Conservation (phyloP, 2,888 invertebrate species). For the Rhagonycha lutea region DNA sequence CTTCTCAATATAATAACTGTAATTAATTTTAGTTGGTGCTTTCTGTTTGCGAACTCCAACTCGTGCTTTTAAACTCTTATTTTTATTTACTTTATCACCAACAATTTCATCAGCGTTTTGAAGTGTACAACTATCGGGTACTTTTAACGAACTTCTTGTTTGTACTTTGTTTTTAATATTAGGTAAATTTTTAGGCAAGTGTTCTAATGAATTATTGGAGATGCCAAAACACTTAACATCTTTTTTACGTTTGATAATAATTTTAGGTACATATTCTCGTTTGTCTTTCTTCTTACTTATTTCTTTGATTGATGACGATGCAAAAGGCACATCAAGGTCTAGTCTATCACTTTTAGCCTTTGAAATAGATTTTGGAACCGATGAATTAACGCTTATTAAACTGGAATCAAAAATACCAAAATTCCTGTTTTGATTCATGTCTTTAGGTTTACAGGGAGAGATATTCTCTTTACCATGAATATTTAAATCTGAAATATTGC, state of each 20-base stretch:
- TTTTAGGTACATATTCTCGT: too few relatives aligned
- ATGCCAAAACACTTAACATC: neutral
- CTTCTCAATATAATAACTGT: neutral
- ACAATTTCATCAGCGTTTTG: neutral
- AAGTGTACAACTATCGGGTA: neutral
- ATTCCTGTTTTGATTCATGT: too few relatives aligned
- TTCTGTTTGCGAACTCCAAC: neutral
- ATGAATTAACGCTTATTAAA: neutral
- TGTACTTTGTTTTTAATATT: neutral
- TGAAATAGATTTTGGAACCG: neutral
- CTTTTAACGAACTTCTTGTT: neutral
- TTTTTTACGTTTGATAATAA: neutral
- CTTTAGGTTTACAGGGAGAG: too few relatives aligned
- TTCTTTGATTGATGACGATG: neutral
- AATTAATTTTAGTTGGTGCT: neutral
- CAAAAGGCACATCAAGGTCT: neutral
- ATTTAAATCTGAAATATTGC: neutral
- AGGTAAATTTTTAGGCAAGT: neutral
- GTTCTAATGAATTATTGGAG: neutral
- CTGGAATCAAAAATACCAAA: neutral
- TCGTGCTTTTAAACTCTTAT: neutral
- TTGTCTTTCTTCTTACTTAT: neutral
- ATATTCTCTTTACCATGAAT: neutral
- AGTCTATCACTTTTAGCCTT: neutral
- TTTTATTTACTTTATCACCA: neutral